Base-by-base conservation (phyloP, 1,140 invertebrate species). In the Camponotus pennsylvanicus region DNA sequence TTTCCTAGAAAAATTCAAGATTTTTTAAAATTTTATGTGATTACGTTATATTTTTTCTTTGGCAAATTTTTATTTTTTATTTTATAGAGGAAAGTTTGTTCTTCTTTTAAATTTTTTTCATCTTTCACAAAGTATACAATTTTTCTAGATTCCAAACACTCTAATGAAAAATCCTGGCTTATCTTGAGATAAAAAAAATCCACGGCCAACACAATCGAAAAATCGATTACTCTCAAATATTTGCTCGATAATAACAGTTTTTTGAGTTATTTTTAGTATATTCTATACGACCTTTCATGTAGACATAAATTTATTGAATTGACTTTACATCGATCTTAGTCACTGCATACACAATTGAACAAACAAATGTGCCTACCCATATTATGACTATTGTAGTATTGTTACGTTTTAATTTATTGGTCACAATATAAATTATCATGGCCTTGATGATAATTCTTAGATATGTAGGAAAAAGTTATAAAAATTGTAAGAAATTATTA, bases 291-390 rank as follows among this genome's bases (percentile, higher is more conserved):
- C 27, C 27, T 80, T 69, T 9, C 6, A 69, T 18, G 15, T 18
- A 70, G 13, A 78, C 55, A 75, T 76, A 73, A 73, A 88, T 86
- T 78, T 90, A 89, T 91, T 89, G 79, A 91, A 92, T 88, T 79
- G 88, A 89, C 88, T 89, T 89, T 89, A 76, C 76, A 86, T 88
- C 45, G 66, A 70, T 67, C 77, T 32, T 52, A 83, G 78, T 87
- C 52, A 89, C 32, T n/a, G 61, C 13, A 0, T 52, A n/a, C 18
- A 57, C 83, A 88, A 87, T 90, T 92, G 85, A 67, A 78, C 27
- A 77, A 88, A 67, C 70, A 91, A 92, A 85, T 82, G 69, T 15
- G 27, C 5, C 8, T 32, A 7, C 11, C 11, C 15, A 80, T 80
- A 82, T 83, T 83, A 45, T 63, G 40, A 71, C 52, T 59, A 71